Evolutionary conservation across 2,113 vertebrate species (phyloP), one percentile per base, ranked within the genome.

Genomic region (Datnioides undecimradiatus): DNA sequence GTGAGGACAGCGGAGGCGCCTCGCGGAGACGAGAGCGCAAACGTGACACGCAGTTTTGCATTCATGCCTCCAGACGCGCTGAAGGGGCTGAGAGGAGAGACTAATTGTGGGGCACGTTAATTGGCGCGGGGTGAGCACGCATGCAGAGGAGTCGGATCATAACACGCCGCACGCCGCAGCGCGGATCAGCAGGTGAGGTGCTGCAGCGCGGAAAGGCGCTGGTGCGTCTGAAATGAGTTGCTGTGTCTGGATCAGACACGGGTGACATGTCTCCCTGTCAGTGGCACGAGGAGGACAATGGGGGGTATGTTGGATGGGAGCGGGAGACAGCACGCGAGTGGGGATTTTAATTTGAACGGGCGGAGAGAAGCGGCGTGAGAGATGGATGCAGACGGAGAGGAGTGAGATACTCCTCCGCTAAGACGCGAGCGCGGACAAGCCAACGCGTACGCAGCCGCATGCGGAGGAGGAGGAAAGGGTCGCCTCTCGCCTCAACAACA

Each of bases 161-260:
- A 60, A 62, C 13, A 38, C 14, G 80, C 31, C 23, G 76, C 45
- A 40, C 5, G 52, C 40, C 38, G 54, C 66, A 57, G 74, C 69
- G 33, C 27, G 1, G 65, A 40, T 69, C 69, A 64, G 87, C 83
- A 48, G 84, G 73, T 58, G 49, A 60, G 65, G 43, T 1, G 52
- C 73, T 59, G 82, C 68, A 48, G 60, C 25, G 7, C 9, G 60
- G 27, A 14, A 55, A 14, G 57, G 54, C 64, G 12, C 52, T 45
- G n/a, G n/a, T 19, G 17, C 10, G 71, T 48, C 78, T 74, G 59
- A 77, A 62, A 82, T 48, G 9, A 84, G 80, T 73, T 58, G 43
- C 66, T 60, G 49, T 9, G 6, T 36, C 49, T 23, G 40, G 46
- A 69, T 66, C 52, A 57, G 57, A 69, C 64, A 17, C 7, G 41